A percentile compares a stretch with the other conserved stretches of the same genome.
These are phyloP conservation scores for Dasypolia templi DNA, from an alignment of 2,888 invertebrate species.

Conservation along the genomic window DNA sequence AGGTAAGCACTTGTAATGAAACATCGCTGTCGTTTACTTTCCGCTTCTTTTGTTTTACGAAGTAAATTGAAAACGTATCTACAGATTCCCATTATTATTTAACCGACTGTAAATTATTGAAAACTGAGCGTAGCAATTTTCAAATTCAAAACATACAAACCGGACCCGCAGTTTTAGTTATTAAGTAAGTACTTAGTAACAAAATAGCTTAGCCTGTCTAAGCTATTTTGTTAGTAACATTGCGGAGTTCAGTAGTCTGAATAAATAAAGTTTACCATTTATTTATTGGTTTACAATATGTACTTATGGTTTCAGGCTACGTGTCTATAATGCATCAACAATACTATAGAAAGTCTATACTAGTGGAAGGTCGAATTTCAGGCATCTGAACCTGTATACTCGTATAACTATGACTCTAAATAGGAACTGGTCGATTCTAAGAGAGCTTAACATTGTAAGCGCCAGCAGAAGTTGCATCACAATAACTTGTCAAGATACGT, in stretches of 20 bases:
- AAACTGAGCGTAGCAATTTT: constrained; percentile 1
- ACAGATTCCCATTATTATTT: neutral
- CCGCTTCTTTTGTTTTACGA: constrained; percentile 11
- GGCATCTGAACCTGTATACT: neutral
- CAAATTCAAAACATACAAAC: neutral
- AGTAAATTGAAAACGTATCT: neutral
- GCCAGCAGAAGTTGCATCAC: constrained; percentile 35
- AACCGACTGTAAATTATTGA: neutral
- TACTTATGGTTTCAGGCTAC: neutral
- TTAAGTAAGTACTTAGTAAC: neutral
- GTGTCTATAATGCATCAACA: neutral
- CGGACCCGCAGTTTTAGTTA: neutral
- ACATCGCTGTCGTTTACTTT: neutral
- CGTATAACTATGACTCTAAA: neutral
- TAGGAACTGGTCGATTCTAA: neutral
- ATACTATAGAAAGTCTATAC: neutral
- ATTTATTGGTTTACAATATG: neutral
- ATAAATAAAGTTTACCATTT: neutral
- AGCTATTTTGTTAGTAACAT: neutral
- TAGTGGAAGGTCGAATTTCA: neutral
- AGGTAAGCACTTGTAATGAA: neutral
- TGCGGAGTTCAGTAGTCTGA: neutral
- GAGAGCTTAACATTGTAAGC: constrained; percentile 34
- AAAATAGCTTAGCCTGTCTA: neutral
- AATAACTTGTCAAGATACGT: constrained; percentile 10